Evolutionary conservation across 2,113 vertebrate genomes (phyloP).

Genomic region (Polypterus senegalus): DNA sequence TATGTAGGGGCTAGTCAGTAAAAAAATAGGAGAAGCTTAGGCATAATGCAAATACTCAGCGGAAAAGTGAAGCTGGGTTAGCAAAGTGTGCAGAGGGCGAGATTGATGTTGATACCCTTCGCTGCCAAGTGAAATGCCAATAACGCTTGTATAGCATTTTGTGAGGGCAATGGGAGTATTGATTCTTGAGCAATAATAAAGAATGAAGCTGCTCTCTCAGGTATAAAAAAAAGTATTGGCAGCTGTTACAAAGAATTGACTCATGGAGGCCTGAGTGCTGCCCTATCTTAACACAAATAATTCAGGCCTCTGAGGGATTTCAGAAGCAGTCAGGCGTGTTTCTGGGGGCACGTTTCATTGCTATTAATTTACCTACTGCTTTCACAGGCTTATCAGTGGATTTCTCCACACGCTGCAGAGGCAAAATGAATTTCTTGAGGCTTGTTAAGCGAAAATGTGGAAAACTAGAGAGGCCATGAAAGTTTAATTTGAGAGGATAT

Average conservation of each 20-base stretch:
- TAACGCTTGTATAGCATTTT: slow-evolving; percentile 82
- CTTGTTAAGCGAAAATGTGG: slow-evolving; percentile 32
- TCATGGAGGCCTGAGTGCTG: slow-evolving; percentile 47
- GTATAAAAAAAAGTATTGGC: slow-evolving; percentile 69
- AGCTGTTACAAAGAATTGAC: slow-evolving; percentile 71
- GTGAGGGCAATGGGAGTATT: slow-evolving; percentile 73
- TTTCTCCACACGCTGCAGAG: slow-evolving; percentile 34
- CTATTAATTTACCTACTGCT: slow-evolving; percentile 51
- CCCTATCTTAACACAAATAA: slow-evolving; percentile 69
- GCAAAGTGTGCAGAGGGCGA: slow-evolving; percentile 48
- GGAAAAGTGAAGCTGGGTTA: slow-evolving; percentile 43
- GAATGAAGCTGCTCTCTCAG: slow-evolving; percentile 69
- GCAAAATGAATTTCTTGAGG: slow-evolving; percentile 47
- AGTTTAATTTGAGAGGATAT: slow-evolving; percentile 27
- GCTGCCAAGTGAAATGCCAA: slow-evolving; percentile 79
- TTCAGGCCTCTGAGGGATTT: slow-evolving; percentile 54
- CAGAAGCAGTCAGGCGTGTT: slow-evolving; percentile 48
- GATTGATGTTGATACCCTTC: slow-evolving; percentile 75
- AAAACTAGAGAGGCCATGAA: slow-evolving; percentile 25
- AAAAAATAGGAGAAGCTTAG: slow-evolving; percentile 7
- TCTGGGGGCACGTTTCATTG: slow-evolving; percentile 34
- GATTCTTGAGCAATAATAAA: slow-evolving; percentile 77
- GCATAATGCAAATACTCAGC: slow-evolving; percentile 39
- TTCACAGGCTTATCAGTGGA: slow-evolving; percentile 38
- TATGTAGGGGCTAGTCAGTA: slow-evolving; percentile 4